Evolutionary conservation across 2,113 vertebrate species (phyloP), one percentile per base, ranked within the genome.

Genomic region (Opisthocomus hoazin): DNA sequence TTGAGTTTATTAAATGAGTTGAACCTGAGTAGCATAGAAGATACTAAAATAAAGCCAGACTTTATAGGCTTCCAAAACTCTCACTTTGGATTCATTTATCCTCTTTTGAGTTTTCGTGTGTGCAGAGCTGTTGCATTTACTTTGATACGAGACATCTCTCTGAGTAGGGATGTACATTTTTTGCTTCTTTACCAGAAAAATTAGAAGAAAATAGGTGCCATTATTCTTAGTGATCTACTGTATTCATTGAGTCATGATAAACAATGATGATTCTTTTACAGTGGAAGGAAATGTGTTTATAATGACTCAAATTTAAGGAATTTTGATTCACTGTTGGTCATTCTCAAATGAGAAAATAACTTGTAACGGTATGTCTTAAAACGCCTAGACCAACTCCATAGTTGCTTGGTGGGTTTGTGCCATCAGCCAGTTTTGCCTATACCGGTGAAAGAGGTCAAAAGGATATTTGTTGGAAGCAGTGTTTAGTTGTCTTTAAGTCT

Each of bases 1-100:
- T 91, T 97, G 77, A 93, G 76, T 95, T 94, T 95, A 91, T 91
- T 94, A 95, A 96, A 96, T 94, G 21, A 93, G 90, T 96, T 91
- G 95, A 91, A 95, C 76, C 78, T 94, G 66, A 96, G 69, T 84
- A 91, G 76, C 85, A 73, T 48, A 85, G 76, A 81, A 93, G 66
- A 58, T 41, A 29, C 26, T 87, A 41, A 84, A 73, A 69, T 73
- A 76, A 82, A 84, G 27, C 32, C 57, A 85, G 68, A 39, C 36
- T 71, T 77, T 2, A 56, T n/a, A 41, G 53, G n/a, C 53, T 84
- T 90, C 39, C 37, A 56, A n/a, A 91, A 48, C 23, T 56, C 20
- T 22, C 37, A 48, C 50, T 95, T 76, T 60, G 36, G 81, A 83
- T 69, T 77, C 5, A 12, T 64, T 86, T 94, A 22, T 83, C 27